Conservation (phyloP, 2,888 invertebrate genomes). For the Exocentrus adspersus region DNA sequence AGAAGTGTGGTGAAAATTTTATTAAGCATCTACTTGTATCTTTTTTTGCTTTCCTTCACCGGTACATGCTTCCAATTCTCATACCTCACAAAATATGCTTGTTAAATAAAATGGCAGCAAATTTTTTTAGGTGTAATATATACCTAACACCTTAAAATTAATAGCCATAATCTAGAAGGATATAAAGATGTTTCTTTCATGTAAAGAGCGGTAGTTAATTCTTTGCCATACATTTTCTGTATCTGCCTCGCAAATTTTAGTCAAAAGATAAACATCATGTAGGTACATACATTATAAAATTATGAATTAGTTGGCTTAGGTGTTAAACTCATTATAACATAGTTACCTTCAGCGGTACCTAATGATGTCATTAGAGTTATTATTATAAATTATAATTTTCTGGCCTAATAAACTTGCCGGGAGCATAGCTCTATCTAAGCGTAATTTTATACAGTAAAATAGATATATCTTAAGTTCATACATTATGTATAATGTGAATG, state of each 20-base stretch:
- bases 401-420: too few species aligned
- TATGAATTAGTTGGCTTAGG: neutral
- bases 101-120: constrained; percentile 6
- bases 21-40: too few species aligned
- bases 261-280: neutral
- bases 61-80: too few species aligned
- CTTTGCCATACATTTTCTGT: neutral
- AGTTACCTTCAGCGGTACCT: too few species aligned
- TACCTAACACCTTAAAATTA: constrained; percentile 13
- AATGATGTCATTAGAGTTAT: neutral
- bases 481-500: too few species aligned
- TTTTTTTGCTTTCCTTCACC: too few species aligned
- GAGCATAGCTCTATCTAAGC: too few species aligned
- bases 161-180: neutral
- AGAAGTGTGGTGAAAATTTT: too few species aligned
- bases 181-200: constrained; percentile 1
- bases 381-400: neutral
- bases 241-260: too few species aligned
- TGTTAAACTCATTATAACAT: neutral
- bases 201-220: neutral
- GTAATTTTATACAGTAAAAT: too few species aligned
- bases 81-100: neutral
- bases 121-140: constrained; percentile 2
- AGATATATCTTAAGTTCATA: too few species aligned
- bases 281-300: neutral